A percentile compares a stretch with the other conserved stretches of the same genome.
Conservation (phyloP, 2,888 invertebrate species). For the Monopis laevigella region DNA sequence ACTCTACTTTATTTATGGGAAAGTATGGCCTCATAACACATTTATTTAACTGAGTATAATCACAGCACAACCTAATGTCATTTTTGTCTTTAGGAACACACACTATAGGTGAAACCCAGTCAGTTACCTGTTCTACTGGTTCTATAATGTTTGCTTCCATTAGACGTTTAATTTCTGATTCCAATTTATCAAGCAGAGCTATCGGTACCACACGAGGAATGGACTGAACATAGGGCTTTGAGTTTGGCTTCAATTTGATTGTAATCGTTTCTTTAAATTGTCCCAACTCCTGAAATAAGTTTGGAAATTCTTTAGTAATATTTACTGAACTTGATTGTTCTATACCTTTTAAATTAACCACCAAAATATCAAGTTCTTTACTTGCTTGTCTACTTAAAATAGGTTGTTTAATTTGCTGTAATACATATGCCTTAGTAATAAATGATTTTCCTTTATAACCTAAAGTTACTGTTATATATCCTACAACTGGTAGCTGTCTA, state of each 20-base stretch:
- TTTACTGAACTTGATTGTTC: neutral
- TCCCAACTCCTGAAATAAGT: constrained; percentile 1
- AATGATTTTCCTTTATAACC: neutral
- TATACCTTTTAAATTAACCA: neutral
- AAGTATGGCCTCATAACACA: constrained; percentile 6
- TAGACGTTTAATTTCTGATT: neutral
- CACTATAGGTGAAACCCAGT: constrained; percentile 10
- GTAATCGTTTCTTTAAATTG: neutral
- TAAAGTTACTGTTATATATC: neutral
- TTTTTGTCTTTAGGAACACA: constrained; percentile 10
- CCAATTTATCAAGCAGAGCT: neutral
- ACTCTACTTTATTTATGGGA: constrained; percentile 10
- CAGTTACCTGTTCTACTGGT: constrained; percentile 12
- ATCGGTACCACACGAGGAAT: constrained; percentile 1
- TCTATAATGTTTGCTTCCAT: neutral
- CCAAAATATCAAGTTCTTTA: constrained; percentile 1
- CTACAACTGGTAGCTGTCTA: neutral
- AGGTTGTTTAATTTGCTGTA: constrained; percentile 5
- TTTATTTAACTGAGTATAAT: constrained; percentile 13
- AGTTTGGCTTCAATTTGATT: constrained; percentile 8
- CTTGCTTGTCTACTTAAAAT: constrained; percentile 8
- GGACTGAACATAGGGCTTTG: constrained; percentile 9
- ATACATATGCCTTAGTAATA: neutral
- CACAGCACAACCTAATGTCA: constrained; percentile 10
- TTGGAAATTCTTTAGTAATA: constrained; percentile 4